Base-by-base conservation (phyloP, 2,888 invertebrate genomes). In the Diarsia mendica region DNA sequence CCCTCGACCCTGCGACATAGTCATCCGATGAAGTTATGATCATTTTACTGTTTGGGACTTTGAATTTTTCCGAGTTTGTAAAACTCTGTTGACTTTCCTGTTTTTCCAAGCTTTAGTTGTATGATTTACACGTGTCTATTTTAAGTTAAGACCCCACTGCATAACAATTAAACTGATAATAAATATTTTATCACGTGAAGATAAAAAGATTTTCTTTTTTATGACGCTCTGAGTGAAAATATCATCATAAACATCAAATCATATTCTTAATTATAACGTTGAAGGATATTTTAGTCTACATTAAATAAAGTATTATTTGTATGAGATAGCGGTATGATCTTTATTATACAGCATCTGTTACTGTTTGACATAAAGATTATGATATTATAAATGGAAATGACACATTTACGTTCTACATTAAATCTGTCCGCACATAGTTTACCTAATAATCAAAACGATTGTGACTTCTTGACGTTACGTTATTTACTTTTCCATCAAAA, bases 401-500 rank as follows among this genome's bases (percentile, higher is more conserved):
- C 65, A 84, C 6, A 58, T 79, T 72, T 58, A 68, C 67, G 33
- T 5, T 65, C 46, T 39, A 60, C 68, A 51, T 23, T 65, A 72
- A 72, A 48, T 44, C 23, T 3, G 20, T 67, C 55, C n/a, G 33
- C 51, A 67, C 18, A 60, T 60, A 49, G 23, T 81, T 46, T 63
- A 33, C n/a, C 20, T 55, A 49, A 49, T 48, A 28, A 78, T 55
- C 13, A 18, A 44, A 60, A 79, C 15, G 23, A 68, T 53, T 77
- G 69, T 83, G 28, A 51, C 11, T 39, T 48, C 51, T 65, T 51
- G 46, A 64, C 75, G 20, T 83, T 65, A 44, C 9, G 13, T 60
- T 65, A 83, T 79, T 77, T 83, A 46, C 77, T 53, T 46, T 82
- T 64, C n/a, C 10, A 11, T n/a, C 33, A 67, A 53, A 83, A 83